Evolutionary conservation across 2,888 invertebrate genomes (phyloP).

Genomic region (Drosophila atroscutellata): DNA sequence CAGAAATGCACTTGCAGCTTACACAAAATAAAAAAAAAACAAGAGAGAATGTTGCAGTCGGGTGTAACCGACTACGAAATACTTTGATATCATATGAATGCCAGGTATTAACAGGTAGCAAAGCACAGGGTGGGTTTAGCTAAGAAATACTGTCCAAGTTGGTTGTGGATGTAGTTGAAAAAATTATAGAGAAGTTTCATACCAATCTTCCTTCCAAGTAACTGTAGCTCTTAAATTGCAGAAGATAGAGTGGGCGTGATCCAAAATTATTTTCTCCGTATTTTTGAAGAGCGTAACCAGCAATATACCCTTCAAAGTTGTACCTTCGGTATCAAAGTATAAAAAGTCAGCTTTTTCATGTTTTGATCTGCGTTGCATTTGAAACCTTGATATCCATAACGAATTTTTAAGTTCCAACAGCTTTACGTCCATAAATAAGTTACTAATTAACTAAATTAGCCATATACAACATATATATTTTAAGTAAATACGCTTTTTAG

Average conservation of each 20-base stretch:
- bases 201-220: too few relatives aligned
- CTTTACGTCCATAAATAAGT: neutral
- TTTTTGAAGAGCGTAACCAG: too few relatives aligned
- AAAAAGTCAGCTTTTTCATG: neutral
- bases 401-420: neutral
- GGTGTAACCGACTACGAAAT: neutral
- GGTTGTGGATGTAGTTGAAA: too few relatives aligned
- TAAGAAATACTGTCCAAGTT: neutral
- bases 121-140: neutral
- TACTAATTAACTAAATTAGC: slow-evolving; percentile 22
- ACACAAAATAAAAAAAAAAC: neutral
- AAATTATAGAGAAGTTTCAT: rapidly evolving
- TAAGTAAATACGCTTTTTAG: slow-evolving; percentile 18
- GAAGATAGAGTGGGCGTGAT: neutral
- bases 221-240: neutral
- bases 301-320: neutral
- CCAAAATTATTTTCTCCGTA: too few relatives aligned
- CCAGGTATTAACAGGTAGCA: neutral
- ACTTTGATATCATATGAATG: neutral
- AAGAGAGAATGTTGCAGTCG: neutral
- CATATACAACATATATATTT: slow-evolving; percentile 12
- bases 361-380: neutral
- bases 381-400: neutral
- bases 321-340: neutral
- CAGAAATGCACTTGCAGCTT: neutral